Percentiles rank a stretch among this genome's conserved stretches.
Conservation (phyloP, 1,140 invertebrate species). For the Acromyrmex charruanus region DNA sequence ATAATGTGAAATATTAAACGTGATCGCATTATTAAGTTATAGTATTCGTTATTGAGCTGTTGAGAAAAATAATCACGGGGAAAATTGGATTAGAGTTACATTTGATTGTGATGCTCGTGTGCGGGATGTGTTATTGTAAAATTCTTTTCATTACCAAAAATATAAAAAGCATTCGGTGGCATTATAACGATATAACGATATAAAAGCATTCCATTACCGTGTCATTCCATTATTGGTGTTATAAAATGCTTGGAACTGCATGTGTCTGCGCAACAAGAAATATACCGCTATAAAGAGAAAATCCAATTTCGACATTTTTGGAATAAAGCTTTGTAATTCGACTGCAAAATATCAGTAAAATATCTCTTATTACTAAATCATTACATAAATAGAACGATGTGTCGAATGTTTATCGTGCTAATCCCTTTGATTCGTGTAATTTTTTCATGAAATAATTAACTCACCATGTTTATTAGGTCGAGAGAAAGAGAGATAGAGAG, state of each 20-base stretch:
- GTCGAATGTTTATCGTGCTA: not conserved
- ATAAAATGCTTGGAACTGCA: constrained; percentile 21
- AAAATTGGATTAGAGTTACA: constrained; percentile 10
- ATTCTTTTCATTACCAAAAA: constrained; percentile 16
- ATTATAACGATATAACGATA: constrained; percentile 41
- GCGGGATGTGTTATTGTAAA: not conserved
- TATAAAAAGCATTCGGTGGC: not conserved
- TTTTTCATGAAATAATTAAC: constrained; percentile 1
- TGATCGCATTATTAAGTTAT: constrained; percentile 43
- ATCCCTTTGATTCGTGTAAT: not conserved
- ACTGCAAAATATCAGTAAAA: not conserved
- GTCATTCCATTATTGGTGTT: constrained; percentile 30
- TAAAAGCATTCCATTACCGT: constrained; percentile 49
- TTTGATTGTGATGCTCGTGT: not conserved
- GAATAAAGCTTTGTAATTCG: constrained; percentile 33
- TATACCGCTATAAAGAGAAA: not conserved
- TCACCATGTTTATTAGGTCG: constrained; percentile 9
- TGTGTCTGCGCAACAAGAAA: constrained; percentile 16
- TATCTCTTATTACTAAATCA: not conserved
- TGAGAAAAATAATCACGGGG: not conserved
- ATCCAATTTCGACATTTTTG: constrained; percentile 50
- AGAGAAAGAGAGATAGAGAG: not conserved
- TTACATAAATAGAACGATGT: not conserved
- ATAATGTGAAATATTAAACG: constrained; percentile 37
- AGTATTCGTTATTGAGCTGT: constrained; percentile 7